Evolutionary conservation across 2,113 vertebrate species (phyloP), one percentile per base, ranked within the genome.

Genomic region (Misgurnus anguillicaudatus): DNA sequence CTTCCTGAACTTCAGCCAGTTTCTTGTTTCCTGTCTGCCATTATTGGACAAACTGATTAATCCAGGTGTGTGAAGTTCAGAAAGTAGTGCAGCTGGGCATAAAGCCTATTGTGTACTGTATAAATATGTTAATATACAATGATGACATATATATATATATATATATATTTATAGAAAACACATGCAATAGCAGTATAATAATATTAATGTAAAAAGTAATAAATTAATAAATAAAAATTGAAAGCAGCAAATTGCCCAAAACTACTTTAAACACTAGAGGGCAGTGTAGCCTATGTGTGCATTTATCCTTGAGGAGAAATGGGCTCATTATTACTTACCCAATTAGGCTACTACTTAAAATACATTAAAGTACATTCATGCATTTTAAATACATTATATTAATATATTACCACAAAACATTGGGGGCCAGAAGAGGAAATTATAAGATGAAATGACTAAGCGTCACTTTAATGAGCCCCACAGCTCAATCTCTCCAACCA

Each of bases 241-340:
- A 3, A 36, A 60, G 42, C n/a, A 38, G 31, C 42, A 31, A 48
- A 75, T 53, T 53, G 60, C 47, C 39, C 45, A 45, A 58, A 41
- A 17, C 58, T 42, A 39, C 45, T 57, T 75, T 19, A 66, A 84
- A 78, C 89, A 89, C 86, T 84, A 87, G 89, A 87, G 87, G 88
- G 86, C 81, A 85, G 85, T 77, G 81, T 77, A 85, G 85, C 51
- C 83, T 81, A 83, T 81, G 45, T 75, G 41, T 31, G 36, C 73
- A 81, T 6, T 16, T 48, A 31, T 45, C 55, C 62, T 9, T 53
- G 70, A 41, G 53, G 66, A 57, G 21, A 79, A 60, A 63, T 36
- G 5, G 24, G 13, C 68, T 19, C 31, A 45, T 61, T 16, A 62
- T 45, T 36, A 21, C 21, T 45, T 3, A 60, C 16, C 3, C 9